Conservation (phyloP, 1,140 invertebrate genomes). For the Saccostrea cuccullata region DNA sequence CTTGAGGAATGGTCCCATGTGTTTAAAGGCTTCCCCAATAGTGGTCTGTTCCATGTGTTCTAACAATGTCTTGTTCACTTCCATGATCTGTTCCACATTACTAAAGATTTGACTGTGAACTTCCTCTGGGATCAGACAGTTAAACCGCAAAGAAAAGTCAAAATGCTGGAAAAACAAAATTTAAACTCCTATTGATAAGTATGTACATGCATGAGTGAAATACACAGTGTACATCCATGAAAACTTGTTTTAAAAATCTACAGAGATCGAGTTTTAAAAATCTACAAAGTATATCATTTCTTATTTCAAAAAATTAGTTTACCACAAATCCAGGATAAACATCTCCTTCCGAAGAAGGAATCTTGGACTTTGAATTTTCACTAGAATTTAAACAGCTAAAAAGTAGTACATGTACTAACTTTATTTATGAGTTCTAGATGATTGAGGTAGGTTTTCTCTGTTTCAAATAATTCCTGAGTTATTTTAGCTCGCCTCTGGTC, state of each 20-base stretch:
- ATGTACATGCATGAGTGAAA: too few species aligned
- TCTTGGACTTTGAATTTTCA: too few species aligned
- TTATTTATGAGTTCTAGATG: slow-evolving; percentile 85
- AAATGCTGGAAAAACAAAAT: slow-evolving; percentile 81
- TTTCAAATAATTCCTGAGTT: slow-evolving; percentile 84
- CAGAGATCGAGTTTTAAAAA: too few species aligned
- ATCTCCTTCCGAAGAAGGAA: too few species aligned
- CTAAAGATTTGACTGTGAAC: slow-evolving; percentile 84
- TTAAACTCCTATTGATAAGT: too few species aligned
- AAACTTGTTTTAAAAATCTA: too few species aligned
- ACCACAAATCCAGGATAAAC: too few species aligned
- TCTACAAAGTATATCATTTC: too few species aligned
- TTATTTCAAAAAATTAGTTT: too few species aligned
- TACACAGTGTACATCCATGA: too few species aligned
- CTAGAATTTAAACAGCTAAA: too few species aligned
- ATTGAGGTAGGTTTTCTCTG: slow-evolving; percentile 85
- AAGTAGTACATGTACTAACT: slow-evolving; percentile 71
- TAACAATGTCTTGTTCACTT: slow-evolving; percentile 85
- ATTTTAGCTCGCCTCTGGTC: slow-evolving; percentile 71
- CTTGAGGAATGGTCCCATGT: slow-evolving; percentile 88
- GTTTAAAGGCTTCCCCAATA: slow-evolving; percentile 84
- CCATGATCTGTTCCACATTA: slow-evolving; percentile 86
- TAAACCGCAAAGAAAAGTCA: slow-evolving; percentile 83
- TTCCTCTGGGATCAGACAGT: slow-evolving; percentile 81
- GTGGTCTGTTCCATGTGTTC: slow-evolving; percentile 83